Percentiles rank a stretch among this genome's conserved stretches.
phyloP scores from a whole-genome alignment of 1,140 invertebrate genomes.

The Marisa cornuarietis region DNA sequence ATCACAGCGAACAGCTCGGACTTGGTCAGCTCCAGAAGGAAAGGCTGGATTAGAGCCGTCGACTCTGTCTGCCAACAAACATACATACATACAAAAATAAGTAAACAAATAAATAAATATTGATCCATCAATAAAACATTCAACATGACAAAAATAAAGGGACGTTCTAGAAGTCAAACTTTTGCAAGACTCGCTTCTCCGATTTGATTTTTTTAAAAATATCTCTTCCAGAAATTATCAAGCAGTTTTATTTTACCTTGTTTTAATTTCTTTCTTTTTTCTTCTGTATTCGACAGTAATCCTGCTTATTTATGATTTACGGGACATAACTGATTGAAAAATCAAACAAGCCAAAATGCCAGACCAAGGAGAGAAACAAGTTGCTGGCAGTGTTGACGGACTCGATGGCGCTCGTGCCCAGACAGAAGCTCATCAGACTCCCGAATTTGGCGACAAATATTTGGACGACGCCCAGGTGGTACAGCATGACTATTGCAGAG shows the following conservation, averaged over 20 bases:
- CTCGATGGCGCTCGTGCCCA: conserved; percentile 53
- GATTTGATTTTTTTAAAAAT: neutral
- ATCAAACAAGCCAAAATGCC: neutral
- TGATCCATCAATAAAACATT: neutral
- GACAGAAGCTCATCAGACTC: conserved; percentile 42
- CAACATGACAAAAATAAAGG: neutral
- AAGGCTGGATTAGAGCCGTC: conserved; percentile 60
- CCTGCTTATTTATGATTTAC: too few relatives aligned
- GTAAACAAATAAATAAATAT: neutral
- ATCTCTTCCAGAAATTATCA: neutral
- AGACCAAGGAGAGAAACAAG: conserved; percentile 59
- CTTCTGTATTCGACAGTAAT: neutral
- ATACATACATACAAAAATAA: neutral
- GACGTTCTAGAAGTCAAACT: neutral
- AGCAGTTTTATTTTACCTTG: neutral
- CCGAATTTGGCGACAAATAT: conserved; percentile 48
- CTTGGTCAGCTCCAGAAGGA: conserved; percentile 55
- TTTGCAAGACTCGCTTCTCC: neutral
- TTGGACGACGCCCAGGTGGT: conserved; percentile 58
- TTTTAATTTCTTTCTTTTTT: neutral
- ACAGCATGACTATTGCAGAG: conserved; percentile 50
- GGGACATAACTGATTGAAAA: neutral
- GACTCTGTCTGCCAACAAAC: conserved; percentile 55
- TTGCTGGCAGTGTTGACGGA: conserved; percentile 58
- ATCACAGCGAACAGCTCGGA: conserved; percentile 64